Percentiles rank a stretch among this genome's conserved stretches.
These are phyloP conservation scores for Pedetes capensis DNA, from an alignment of 2,113 vertebrate species.

Conservation along the genomic window DNA sequence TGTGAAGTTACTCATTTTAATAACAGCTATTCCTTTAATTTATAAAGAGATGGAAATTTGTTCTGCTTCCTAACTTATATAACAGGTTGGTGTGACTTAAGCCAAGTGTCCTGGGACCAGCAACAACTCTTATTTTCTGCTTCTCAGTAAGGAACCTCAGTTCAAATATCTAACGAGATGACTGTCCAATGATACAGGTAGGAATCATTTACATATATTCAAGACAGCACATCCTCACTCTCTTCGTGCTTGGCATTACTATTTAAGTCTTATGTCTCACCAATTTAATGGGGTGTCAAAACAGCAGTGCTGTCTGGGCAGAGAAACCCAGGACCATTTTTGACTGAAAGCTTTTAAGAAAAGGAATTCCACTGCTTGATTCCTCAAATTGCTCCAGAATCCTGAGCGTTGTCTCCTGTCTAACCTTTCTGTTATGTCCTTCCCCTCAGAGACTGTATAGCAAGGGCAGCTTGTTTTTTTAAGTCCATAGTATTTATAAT, in stretches of 20 bases:
- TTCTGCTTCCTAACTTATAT: neutral
- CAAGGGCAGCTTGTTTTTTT: neutral
- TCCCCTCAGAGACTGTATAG: neutral
- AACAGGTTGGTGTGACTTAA: neutral
- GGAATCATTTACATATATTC: neutral
- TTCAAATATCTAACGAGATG: neutral
- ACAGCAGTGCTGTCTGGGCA: neutral
- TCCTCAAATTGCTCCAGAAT: neutral
- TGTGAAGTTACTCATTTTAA: conserved; percentile 43
- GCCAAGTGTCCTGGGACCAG: rapidly evolving
- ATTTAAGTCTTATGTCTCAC: neutral
- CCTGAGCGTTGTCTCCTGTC: neutral
- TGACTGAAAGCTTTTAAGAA: neutral
- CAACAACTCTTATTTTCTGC: neutral
- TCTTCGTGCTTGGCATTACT: neutral
- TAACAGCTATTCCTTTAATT: conserved; percentile 28
- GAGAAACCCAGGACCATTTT: neutral
- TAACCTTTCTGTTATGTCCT: neutral
- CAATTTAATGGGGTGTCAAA: conserved; percentile 4
- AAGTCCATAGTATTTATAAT: neutral
- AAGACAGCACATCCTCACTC: neutral
- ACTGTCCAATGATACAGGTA: neutral
- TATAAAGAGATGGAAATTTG: neutral
- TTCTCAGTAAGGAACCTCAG: neutral
- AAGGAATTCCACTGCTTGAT: neutral